Base-by-base conservation (phyloP, 2,888 invertebrate species). In the Aproaerema taeniolella region DNA sequence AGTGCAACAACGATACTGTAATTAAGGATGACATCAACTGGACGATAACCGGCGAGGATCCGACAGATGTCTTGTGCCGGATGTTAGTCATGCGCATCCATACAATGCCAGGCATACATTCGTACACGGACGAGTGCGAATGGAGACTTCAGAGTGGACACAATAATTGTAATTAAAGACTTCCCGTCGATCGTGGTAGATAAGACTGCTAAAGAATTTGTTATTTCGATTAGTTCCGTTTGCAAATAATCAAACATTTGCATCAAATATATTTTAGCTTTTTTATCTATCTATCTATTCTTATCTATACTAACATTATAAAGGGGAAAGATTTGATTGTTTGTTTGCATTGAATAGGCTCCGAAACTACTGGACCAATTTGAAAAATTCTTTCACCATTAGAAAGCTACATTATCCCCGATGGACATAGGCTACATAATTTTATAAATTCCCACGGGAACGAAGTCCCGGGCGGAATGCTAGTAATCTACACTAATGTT, bases 121-220 rank as follows among this genome's bases (percentile, higher is more conserved):
- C 54, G 49, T 59, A 66, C 61, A 61, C 48, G 61, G 63, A 61
- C 55, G 50, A 71, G 73, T 70, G 76, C 72, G 65, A 77, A 79
- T 71, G 67, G 55, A 61, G 55, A 57, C 53, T 13, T 30, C 3
- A 17, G 29, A 9, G n/a, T 28, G 50, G 47, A 51, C 57, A 64
- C 71, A 71, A 67, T 72, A 71, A 74, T 67, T 73, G 65, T 76
- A 81, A 85, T 85, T 82, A 70, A 79, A 69, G 70, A 81, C 82
- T 77, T 85, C 83, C 85, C 70, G 79, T 78, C 74, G 58, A 45
- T 51, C 53, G 47, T 45, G 52, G 55, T 51, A 53, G 56, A 61
- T 59, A 46, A 43, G 43, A 46, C 42, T 28, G 29, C 42, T 39
- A 36, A 32, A 28, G 36, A 30, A 41, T 48, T 47, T 17, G 38